Evolutionary conservation across 1,140 invertebrate species (phyloP).

Genomic region (Lycorma delicatula): DNA sequence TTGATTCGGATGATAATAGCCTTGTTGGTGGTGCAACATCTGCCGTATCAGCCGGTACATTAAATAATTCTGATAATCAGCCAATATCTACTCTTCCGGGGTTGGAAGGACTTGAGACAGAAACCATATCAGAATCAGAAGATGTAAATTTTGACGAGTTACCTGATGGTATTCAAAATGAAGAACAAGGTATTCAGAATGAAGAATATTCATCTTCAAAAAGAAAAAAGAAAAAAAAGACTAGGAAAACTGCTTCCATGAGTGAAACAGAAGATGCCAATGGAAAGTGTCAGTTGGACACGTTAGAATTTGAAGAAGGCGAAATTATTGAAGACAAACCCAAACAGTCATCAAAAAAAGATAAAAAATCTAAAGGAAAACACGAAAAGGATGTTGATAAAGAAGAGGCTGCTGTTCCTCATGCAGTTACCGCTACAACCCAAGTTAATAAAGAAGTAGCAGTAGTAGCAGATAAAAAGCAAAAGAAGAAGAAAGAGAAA

Average conservation of each 20-base stretch:
- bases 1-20: conserved; percentile 27
- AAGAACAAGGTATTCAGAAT: no score
- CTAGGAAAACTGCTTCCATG: conserved; percentile 11
- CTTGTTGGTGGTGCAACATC: conserved; percentile 23
- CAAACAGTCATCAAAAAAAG: conserved; percentile 38
- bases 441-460: no score
- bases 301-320: conserved; percentile 38
- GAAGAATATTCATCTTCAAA: conserved; percentile 20
- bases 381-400: conserved; percentile 41
- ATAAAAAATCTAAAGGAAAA: conserved; percentile 32
- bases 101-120: conserved; percentile 54
- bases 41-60: conserved; percentile 24
- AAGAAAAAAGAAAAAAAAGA: conserved; percentile 27
- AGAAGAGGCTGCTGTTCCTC: conserved; percentile 46
- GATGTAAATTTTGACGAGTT: conserved; percentile 23
- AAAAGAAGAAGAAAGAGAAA: conserved; percentile 49
- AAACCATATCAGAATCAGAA: conserved; percentile 55
- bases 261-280: conserved; percentile 11
- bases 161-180: conserved; percentile 11
- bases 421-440: conserved; percentile 36
- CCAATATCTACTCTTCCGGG: conserved; percentile 34
- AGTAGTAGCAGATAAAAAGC: conserved; percentile 42
- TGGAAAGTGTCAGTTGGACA: not conserved
- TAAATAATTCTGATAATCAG: conserved; percentile 11
- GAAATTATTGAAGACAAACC: conserved; percentile 44